Evolutionary conservation across 2,797 vertebrate species (phyloP).

Genomic region (Phalloptychus januarius): DNA sequence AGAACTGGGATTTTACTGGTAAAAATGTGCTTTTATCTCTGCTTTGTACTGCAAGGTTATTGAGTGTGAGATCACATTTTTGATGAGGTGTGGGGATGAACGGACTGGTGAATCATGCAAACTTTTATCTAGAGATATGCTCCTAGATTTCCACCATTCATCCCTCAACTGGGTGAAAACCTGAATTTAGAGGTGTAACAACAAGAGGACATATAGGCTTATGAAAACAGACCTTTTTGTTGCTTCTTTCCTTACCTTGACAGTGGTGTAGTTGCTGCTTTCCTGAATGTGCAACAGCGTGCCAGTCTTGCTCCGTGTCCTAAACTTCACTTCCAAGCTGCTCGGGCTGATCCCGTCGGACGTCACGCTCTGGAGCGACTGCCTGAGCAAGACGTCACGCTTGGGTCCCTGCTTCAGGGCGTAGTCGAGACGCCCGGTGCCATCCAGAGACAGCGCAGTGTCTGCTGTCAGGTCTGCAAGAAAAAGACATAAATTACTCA

Average conservation of each 20-base stretch:
- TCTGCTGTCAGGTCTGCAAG: conserved; percentile 88
- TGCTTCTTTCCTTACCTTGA: conserved; percentile 84
- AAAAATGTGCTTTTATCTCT: conserved; percentile 1
- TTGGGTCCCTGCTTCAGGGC: conserved; percentile 87
- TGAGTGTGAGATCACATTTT: not conserved
- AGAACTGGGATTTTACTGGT: not conserved
- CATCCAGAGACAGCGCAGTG: conserved; percentile 92
- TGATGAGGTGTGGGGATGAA: not conserved
- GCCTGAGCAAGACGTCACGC: conserved; percentile 85
- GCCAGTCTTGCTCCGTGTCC: conserved; percentile 92
- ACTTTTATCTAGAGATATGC: not conserved
- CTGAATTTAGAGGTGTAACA: not conserved
- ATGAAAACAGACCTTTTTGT: not conserved
- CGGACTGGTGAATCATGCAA: not conserved
- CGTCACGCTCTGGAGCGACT: conserved; percentile 55
- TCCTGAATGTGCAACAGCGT: conserved; percentile 92
- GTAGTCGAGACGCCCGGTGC: conserved; percentile 93
- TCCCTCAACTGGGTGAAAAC: not conserved
- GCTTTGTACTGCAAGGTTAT: not conserved
- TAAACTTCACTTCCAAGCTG: conserved; percentile 92
- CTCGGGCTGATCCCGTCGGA: conserved; percentile 55
- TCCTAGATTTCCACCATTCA: not conserved
- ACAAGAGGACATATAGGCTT: not conserved
- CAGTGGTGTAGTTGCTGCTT: conserved; percentile 95
- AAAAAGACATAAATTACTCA: conserved; percentile 12